These are phyloP conservation scores for Yponomeuta malinellus DNA, from an alignment of 2,888 invertebrate genomes.

Conservation along the genomic window DNA sequence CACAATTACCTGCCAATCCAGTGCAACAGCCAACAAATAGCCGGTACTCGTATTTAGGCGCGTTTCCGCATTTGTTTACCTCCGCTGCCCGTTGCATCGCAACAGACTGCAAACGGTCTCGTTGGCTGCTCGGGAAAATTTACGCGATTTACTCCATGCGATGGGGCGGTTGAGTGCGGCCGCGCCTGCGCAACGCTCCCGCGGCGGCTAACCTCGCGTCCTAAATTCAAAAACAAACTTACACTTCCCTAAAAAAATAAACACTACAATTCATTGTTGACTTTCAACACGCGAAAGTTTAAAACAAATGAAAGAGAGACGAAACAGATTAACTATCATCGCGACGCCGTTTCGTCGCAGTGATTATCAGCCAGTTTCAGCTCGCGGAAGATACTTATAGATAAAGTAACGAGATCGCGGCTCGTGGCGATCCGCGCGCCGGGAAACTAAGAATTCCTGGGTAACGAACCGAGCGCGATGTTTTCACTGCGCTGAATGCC, in stretches of 20 bases:
- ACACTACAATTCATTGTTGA: slow-evolving; percentile 45
- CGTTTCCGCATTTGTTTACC: neutral
- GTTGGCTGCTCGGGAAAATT: slow-evolving; percentile 65
- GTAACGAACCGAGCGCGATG: slow-evolving; percentile 34
- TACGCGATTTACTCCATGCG: slow-evolving; percentile 49
- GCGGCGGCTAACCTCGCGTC: slow-evolving; percentile 43
- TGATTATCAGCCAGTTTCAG: neutral
- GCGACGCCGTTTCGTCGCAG: slow-evolving; percentile 1
- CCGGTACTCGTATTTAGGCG: neutral
- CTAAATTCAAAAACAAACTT: slow-evolving; percentile 29
- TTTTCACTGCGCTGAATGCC: slow-evolving; percentile 40
- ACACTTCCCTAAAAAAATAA: neutral
- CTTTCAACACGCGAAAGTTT: slow-evolving; percentile 60
- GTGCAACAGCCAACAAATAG: neutral
- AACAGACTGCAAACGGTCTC: neutral
- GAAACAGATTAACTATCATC: slow-evolving; percentile 17
- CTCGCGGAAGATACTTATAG: neutral
- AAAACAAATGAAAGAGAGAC: slow-evolving; percentile 37
- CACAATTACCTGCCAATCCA: too few species aligned
- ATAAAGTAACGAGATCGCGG: neutral
- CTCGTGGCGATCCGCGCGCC: neutral
- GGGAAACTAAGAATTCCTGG: slow-evolving; percentile 37
- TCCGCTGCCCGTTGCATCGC: neutral
- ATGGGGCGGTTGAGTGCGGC: slow-evolving; percentile 10
- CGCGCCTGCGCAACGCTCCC: slow-evolving; percentile 47